Conservation (phyloP, 2,797 vertebrate species). For the Parauchenoglanis ngamensis region DNA sequence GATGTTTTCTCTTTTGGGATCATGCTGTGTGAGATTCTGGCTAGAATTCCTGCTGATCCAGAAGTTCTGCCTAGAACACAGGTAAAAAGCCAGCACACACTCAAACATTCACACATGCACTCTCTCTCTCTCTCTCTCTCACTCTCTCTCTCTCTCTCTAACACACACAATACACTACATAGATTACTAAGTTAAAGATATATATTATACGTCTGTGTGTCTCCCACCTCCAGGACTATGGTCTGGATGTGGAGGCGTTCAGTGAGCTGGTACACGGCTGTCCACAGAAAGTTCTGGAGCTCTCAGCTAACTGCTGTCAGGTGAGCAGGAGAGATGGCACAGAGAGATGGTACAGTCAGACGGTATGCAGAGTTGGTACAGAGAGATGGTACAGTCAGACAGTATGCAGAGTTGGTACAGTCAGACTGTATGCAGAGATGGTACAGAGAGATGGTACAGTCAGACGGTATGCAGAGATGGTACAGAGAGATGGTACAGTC, state of each 20-base stretch:
- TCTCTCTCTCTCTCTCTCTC: background rate
- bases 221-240: constrained; percentile 69
- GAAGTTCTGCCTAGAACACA: constrained; percentile 77
- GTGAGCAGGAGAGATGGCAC: constrained; percentile 57
- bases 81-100: constrained; percentile 58
- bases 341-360: background rate
- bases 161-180: background rate
- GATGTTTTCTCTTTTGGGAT: constrained; percentile 81
- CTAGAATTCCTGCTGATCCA: constrained; percentile 76
- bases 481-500: background rate
- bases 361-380: too few relatives aligned
- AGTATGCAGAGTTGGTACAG: background rate
- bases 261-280: constrained; percentile 71
- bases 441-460: background rate
- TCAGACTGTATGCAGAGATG: background rate
- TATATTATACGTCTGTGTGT: constrained; percentile 2
- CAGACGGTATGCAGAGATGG: background rate
- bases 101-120: background rate
- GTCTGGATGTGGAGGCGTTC: constrained; percentile 74
- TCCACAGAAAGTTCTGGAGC: constrained; percentile 68
- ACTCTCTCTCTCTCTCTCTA: background rate
- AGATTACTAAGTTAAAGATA: background rate
- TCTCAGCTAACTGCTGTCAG: constrained; percentile 72
- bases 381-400: background rate
- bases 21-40: constrained; percentile 78